Evolutionary conservation across 2,113 vertebrate genomes (phyloP), one percentile per base, ranked within the genome.

Genomic region (Parotia lawesii): DNA sequence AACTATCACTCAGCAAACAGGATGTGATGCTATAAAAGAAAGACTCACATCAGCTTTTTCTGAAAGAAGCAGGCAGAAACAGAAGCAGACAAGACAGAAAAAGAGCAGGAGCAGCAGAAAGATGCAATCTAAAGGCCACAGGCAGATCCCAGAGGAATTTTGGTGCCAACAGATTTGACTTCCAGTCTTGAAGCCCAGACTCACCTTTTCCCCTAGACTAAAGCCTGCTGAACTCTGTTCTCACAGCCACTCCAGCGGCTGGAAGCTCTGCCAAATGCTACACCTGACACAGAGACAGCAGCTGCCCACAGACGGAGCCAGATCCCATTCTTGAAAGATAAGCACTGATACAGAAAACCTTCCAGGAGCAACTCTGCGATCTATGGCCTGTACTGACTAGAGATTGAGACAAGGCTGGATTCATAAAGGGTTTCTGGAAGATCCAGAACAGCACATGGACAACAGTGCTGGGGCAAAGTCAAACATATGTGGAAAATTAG

Each of bases 91-190:
- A 45, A 81, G 80, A 76, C 78, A 90, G 88, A 70, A 92, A 73
- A 86, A 94, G 80, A 90, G 84, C 84, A 91, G 65, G 15, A 81
- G n/a, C 37, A 71, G 84, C 80, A 93, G 86, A 78, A 86, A 90
- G 65, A 89, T 37, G 61, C 65, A 77, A 75, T 69, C 54, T 81
- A 61, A 94, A 65, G 21, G 61, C 66, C 21, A 69, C 31, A 69
- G 57, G 19, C 57, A 87, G 40, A 29, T 94, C 92, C 76, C 89
- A 85, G 80, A 78, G 48, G 86, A 56, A 5, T 78, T 90, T 25
- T 1, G 4, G 44, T 84, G 89, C 44, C 87, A 91, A 77, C 11
- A 64, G 44, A 84, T 56, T 57, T 4, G 33, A 87, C 77, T 92
- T 89, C 47, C 48, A 35, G 47, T 47, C 42, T 74, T 66, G 76